A percentile compares a stretch with the other conserved stretches of the same genome.
Evolutionary conservation across 2,888 invertebrate species (phyloP).

Genomic region (Eremobia ochroleuca): DNA sequence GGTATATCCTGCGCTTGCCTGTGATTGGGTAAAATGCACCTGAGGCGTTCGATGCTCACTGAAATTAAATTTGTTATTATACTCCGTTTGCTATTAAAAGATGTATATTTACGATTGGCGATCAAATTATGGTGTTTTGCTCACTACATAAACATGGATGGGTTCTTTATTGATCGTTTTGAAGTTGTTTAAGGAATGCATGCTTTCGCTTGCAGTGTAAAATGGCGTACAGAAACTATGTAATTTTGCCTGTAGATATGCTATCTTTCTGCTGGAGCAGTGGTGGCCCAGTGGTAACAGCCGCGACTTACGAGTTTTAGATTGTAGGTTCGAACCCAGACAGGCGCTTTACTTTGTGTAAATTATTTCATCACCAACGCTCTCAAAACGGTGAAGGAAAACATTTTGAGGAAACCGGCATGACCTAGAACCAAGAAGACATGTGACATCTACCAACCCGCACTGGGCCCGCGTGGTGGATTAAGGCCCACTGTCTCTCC

Average conservation of each 20-base stretch:
- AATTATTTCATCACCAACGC: too few relatives aligned
- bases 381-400: too few relatives aligned
- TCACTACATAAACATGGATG: conserved; percentile 50
- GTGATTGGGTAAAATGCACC: conserved; percentile 66
- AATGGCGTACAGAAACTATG: conserved; percentile 3
- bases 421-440: too few relatives aligned
- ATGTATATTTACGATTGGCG: conserved; percentile 66
- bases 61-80: conserved; percentile 69
- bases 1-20: conserved; percentile 29
- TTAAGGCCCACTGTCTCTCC: too few relatives aligned
- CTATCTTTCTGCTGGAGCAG: not conserved
- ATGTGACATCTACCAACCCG: too few relatives aligned
- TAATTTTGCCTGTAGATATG: not conserved
- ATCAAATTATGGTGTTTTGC: conserved; percentile 68
- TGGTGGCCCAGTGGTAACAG: too few relatives aligned
- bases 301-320: too few relatives aligned
- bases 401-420: too few relatives aligned
- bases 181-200: conserved; percentile 5
- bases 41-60: conserved; percentile 59
- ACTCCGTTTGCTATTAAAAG: conserved; percentile 58
- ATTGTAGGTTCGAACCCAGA: too few relatives aligned
- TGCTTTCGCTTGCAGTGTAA: not conserved
- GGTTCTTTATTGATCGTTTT: conserved; percentile 25
- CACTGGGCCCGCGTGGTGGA: too few relatives aligned
- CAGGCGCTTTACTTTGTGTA: too few relatives aligned